Base-by-base conservation (phyloP, 2,888 invertebrate genomes). In the Lithophane ornitopus region DNA sequence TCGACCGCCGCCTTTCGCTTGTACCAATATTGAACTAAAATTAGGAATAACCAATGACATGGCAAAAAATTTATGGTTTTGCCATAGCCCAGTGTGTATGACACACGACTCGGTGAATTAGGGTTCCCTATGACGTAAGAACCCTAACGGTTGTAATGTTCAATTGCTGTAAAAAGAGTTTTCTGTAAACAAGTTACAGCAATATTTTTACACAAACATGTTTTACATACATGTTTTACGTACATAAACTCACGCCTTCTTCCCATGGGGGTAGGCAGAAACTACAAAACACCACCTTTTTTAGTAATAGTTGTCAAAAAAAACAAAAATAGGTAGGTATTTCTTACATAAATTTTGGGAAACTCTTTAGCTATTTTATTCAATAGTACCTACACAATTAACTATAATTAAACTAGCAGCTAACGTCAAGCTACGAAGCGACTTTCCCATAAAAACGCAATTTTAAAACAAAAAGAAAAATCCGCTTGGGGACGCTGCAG, bases 41-140 rank as follows among this genome's bases (percentile, higher is more conserved):
- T 89, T 90, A 91, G 89, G 88, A 88, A 88, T 89, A 89, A 86
- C 85, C 90, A 91, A 91, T 90, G 92, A 91, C 85, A 87, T 82
- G 89, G 90, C 90, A 87, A 90, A 90, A 86, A 89, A 87, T 87
- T 90, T 91, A 92, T 90, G 85, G 85, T 77, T 82, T 65, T 76
- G 78, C 82, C 74, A 78, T 82, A 46, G 59, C 34, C 78, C 81
- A 62, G 69, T 85, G 83, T 87, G 65, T 86, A 70, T 74, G 77
- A 81, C 84, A 80, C 76, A 71, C 70, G 67, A 65, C 41, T 56
- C 73, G 39, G 85, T 86, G 87, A 88, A 90, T 85, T 85, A 86
- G 86, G 86, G 82, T 81, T 77, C 78, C 79, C 74, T 87, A 76
- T 80, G 81, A 78, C 63, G 70, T 34, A 71, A 49, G 66, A 66